phyloP scores from a whole-genome alignment of 2,113 vertebrate genomes.

The Notothenia rossii region DNA sequence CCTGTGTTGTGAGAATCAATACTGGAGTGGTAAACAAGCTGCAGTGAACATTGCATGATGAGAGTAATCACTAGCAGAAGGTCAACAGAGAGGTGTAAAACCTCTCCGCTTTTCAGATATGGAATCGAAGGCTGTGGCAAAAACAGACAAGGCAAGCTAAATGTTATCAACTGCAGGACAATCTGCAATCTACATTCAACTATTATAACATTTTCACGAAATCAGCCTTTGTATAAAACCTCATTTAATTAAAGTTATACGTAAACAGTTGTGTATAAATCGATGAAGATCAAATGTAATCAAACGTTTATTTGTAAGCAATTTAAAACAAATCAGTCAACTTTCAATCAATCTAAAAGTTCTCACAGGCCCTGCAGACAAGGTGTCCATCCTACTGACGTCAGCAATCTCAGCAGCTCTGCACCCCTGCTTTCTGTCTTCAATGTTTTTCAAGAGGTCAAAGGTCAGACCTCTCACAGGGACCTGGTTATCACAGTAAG shows the following conservation, averaged over 20 bases:
- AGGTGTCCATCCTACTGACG: slow-evolving; percentile 28
- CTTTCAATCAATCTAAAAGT: slow-evolving; percentile 20
- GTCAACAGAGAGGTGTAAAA: slow-evolving; percentile 32
- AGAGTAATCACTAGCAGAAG: background rate
- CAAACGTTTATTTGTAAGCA: no score
- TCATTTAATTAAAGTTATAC: background rate
- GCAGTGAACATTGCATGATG: background rate
- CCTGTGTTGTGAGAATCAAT: slow-evolving; percentile 20
- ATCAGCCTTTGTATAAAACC: background rate
- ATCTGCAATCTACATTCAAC: background rate
- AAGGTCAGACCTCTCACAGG: slow-evolving; percentile 68
- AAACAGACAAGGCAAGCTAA: background rate
- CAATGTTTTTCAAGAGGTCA: slow-evolving; percentile 60
- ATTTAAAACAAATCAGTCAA: background rate
- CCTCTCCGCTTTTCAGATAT: slow-evolving; percentile 22
- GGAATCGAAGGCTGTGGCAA: slow-evolving; percentile 18
- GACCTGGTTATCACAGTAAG: slow-evolving; percentile 74
- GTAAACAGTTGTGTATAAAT: background rate
- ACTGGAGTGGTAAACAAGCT: background rate
- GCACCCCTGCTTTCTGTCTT: slow-evolving; percentile 62
- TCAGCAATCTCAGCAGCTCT: slow-evolving; percentile 53
- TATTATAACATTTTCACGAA: background rate
- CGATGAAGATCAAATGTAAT: no score
- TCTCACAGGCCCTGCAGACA: slow-evolving; percentile 40
- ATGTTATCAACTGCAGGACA: background rate